Evolutionary conservation across 1,140 invertebrate species (phyloP), one percentile per base, ranked within the genome.

Genomic region (Hylaeus anthracinus): DNA sequence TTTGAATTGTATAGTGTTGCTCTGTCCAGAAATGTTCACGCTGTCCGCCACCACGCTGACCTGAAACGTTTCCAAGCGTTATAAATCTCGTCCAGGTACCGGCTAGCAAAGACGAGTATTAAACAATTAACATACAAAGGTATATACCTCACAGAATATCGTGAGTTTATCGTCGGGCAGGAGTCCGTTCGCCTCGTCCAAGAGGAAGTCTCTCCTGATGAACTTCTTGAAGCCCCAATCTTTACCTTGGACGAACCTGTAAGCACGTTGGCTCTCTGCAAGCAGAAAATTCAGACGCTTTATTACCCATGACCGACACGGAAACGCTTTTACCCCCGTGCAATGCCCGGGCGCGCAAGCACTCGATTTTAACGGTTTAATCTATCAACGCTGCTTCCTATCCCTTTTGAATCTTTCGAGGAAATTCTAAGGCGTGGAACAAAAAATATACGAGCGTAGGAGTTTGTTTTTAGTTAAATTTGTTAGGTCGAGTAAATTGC

Each of bases 211-310:
- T 94, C 99, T 95, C 90, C 99, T 95, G 79, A 99, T 99, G 92
- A 99, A 99, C 94, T 99, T 99, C 94, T 99, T 99, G 94, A 99
- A 99, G 69, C 99, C 99, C 99, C 99, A 99, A 95, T 99, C 99
- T 95, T 99, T 99, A 88, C 99, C 99, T 94, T 99, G 98, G 55
- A 99, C 98, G 94, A 99, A 99, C 95, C 98, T 96, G 93, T 99
- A 99, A 66, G 99, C 99, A 93, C 97, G 92, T 92, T 98, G 97
- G 90, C 96, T 97, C 92, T 97, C 97, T 97, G 93, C 55, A 88
- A 88, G 39, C 37, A 74, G 26, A 79, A 70, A 78, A 43, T 41
- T 41, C 8, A 3, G 10, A 53, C 6, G 5, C 9, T 51, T 51
- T 51, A 51, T 51, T 51, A 51, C 51, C 9, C 51, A 51, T 9